These are phyloP conservation scores for Apodemia duryi DNA, from an alignment of 2,888 invertebrate species.

Conservation along the genomic window DNA sequence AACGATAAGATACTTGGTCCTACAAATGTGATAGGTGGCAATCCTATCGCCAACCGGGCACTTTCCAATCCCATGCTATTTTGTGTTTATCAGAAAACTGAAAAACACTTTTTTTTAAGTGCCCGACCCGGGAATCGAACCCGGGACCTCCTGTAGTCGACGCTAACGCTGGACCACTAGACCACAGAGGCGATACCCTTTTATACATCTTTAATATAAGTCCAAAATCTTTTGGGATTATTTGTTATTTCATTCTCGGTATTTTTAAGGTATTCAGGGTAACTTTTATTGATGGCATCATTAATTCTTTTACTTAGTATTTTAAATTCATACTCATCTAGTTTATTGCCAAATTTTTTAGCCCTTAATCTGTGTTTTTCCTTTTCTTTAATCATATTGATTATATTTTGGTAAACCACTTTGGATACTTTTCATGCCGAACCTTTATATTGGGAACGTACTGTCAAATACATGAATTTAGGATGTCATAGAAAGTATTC, in stretches of 20 bases:
- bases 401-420: background rate
- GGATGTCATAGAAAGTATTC: background rate
- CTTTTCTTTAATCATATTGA: background rate
- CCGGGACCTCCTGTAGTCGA: no score
- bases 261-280: background rate
- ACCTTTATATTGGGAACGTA: background rate
- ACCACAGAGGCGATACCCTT: no score
- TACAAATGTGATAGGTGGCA: no score
- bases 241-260: background rate
- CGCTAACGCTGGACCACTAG: no score
- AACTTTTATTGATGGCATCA: background rate
- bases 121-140: no score
- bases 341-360: background rate
- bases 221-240: conserved; percentile 1
- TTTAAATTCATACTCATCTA: background rate
- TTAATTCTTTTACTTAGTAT: background rate
- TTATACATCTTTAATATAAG: background rate
- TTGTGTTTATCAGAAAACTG: no score
- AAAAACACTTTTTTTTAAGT: no score
- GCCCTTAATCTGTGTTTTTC: background rate
- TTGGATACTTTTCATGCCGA: background rate
- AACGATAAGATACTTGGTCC: no score
- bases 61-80: no score
- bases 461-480: background rate
- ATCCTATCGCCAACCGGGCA: no score